Conservation (phyloP, 2,113 vertebrate species). For the Stomatorhinus ivindoensis region DNA sequence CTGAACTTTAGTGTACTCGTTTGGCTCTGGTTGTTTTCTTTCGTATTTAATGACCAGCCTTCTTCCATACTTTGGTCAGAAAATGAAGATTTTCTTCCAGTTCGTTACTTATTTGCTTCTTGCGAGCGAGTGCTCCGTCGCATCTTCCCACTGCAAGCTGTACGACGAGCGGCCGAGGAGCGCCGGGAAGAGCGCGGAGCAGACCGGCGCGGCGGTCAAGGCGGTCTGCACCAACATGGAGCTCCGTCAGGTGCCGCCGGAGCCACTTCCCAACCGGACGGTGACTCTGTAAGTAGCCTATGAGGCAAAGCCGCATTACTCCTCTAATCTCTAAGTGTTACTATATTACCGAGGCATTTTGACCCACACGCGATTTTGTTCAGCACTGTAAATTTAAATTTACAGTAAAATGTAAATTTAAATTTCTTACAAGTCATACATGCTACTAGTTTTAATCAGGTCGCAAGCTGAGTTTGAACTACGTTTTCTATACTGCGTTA, state of each 20-base stretch:
- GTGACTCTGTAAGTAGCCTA: slow-evolving; percentile 82
- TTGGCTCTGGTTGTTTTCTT: slow-evolving; percentile 2
- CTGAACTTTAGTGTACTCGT: background rate
- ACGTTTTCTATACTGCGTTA: background rate
- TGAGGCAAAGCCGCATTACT: background rate
- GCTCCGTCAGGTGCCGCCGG: slow-evolving; percentile 69
- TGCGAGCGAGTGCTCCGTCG: slow-evolving; percentile 14
- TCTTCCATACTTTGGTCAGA: slow-evolving; percentile 25
- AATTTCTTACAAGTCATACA: background rate
- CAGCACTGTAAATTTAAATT: no score
- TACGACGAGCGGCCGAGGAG: slow-evolving; percentile 49
- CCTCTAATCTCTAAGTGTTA: background rate
- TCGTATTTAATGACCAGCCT: slow-evolving; percentile 21
- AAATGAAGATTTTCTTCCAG: slow-evolving; percentile 49
- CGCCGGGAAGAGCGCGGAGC: slow-evolving; percentile 37
- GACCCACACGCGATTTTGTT: background rate
- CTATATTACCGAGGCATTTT: background rate
- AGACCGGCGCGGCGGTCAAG: slow-evolving; percentile 54
- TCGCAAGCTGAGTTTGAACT: background rate
- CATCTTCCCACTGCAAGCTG: slow-evolving; percentile 49
- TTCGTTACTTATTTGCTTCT: slow-evolving; percentile 44
- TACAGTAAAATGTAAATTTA: background rate
- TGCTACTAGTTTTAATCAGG: background rate
- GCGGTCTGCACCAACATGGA: slow-evolving; percentile 87
- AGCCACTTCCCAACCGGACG: slow-evolving; percentile 78